phyloP scores from a whole-genome alignment of 2,888 invertebrate species.

The Dexiosoma caninum region DNA sequence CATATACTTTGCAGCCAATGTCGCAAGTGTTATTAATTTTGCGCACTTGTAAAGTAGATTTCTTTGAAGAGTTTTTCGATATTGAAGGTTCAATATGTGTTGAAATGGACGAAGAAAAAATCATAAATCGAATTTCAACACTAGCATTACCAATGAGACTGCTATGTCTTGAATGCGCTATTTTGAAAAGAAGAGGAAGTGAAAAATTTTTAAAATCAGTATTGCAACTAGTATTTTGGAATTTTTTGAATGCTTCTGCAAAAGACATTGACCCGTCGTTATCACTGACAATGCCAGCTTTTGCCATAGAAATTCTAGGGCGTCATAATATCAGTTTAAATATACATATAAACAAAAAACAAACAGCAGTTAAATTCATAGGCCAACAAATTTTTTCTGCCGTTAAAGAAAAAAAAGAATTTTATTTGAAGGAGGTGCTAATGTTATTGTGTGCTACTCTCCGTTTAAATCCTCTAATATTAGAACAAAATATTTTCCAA shows the following conservation, averaged over 20 bases:
- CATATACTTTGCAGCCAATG: conserved; percentile 64
- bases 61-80: conserved; percentile 71
- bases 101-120: conserved; percentile 27
- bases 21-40: conserved; percentile 68
- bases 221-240: conserved; percentile 42
- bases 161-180: conserved; percentile 68
- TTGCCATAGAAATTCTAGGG: conserved; percentile 70
- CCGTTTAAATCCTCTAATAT: conserved; percentile 73
- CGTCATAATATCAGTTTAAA: conserved; percentile 72
- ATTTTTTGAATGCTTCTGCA: not conserved
- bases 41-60: conserved; percentile 65
- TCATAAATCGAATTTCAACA: conserved; percentile 55
- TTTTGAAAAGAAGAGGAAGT: conserved; percentile 68
- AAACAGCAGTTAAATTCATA: conserved; percentile 61
- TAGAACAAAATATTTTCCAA: conserved; percentile 72
- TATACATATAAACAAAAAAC: conserved; percentile 46
- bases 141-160: conserved; percentile 69
- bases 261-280: conserved; percentile 40
- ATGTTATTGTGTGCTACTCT: conserved; percentile 72
- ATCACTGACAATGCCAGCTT: conserved; percentile 65
- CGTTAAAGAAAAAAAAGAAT: conserved; percentile 55
- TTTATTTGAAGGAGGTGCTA: conserved; percentile 68
- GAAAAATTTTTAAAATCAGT: conserved; percentile 40
- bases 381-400: conserved; percentile 60
- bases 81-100: conserved; percentile 68